Evolutionary conservation across 2,888 invertebrate species (phyloP).

Genomic region (Merodon equestris): DNA sequence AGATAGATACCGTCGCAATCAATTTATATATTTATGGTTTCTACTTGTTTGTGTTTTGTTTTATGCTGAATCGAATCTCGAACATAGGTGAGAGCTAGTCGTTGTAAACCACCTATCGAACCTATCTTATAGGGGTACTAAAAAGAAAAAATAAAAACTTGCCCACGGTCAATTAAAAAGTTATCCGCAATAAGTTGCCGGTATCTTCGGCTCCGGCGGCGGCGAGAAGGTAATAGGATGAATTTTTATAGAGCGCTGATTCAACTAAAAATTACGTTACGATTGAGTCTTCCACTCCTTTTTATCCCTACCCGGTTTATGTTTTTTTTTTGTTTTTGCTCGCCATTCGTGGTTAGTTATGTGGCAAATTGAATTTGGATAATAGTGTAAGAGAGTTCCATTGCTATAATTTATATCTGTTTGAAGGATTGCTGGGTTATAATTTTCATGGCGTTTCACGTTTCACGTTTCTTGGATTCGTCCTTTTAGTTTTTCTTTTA

Average conservation of each 20-base stretch:
- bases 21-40: too few relatives aligned
- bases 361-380: slow-evolving; percentile 66
- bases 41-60: too few relatives aligned
- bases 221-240: slow-evolving; percentile 50
- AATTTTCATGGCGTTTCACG: too few relatives aligned
- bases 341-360: slow-evolving; percentile 57
- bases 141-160: slow-evolving; percentile 25
- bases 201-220: slow-evolving; percentile 41
- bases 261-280: slow-evolving; percentile 61
- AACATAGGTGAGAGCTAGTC: too few relatives aligned
- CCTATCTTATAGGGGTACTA: too few relatives aligned
- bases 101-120: too few relatives aligned
- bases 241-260: slow-evolving; percentile 50
- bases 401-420: slow-evolving; percentile 56
- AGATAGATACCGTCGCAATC: too few relatives aligned
- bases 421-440: slow-evolving; percentile 45
- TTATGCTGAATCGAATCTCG: too few relatives aligned
- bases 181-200: slow-evolving; percentile 65
- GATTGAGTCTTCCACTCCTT: slow-evolving; percentile 47
- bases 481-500: slow-evolving; percentile 13
- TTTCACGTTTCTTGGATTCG: not conserved
- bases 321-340: slow-evolving; percentile 9
- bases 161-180: slow-evolving; percentile 61
- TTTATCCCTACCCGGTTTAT: slow-evolving; percentile 28
- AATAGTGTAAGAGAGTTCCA: slow-evolving; percentile 54